Base-by-base conservation (phyloP, 2,797 vertebrate genomes). In the Taenioides sp. region DNA sequence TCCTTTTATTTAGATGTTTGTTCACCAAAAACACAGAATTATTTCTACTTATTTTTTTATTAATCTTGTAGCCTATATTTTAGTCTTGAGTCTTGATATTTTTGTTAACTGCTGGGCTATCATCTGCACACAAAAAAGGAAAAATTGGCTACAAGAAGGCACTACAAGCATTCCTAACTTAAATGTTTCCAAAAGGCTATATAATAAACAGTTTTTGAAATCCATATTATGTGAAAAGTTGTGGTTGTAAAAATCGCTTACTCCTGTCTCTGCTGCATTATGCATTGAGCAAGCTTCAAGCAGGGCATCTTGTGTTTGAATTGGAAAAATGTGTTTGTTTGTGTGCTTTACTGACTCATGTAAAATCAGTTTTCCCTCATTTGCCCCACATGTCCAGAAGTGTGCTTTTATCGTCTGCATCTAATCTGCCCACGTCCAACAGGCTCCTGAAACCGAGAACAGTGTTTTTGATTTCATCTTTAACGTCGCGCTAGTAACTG, bases 401-500 rank as follows among this genome's bases (percentile, higher is more conserved):
- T 49, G 64, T 78, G 67, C 60, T 79, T 59, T 59, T 72, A 83
- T 72, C 9, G 57, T 81, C 72, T 84, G 75, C 43, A 71, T 81
- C 60, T 80, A 67, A 55, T 28, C 65, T 61, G 31, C 47, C 22
- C 55, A 25, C 65, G 63, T 80, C 77, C 77, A 83, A 67, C 69
- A 86, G 79, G 82, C 84, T 79, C 50, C 61, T 31, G 67, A 58
- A 52, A 61, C 3, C 58, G 49, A 67, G 75, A 81, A 80, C 76
- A 70, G 88, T 84, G 73, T 81, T 7, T 31, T 68, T 75, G 73
- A 81, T 87, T 88, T 80, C 80, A 77, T 66, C 40, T 72, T 49
- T 20, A 67, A 69, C 28, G 20, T 82, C 80, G 80, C 83, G 83
- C 50, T 85, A 86, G 88, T 78, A 91, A 91, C 86, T 54, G 68